Percentiles rank a stretch among this genome's conserved stretches.
phyloP scores from a whole-genome alignment of 2,888 invertebrate genomes.

The Ichneumoninae sp. region DNA sequence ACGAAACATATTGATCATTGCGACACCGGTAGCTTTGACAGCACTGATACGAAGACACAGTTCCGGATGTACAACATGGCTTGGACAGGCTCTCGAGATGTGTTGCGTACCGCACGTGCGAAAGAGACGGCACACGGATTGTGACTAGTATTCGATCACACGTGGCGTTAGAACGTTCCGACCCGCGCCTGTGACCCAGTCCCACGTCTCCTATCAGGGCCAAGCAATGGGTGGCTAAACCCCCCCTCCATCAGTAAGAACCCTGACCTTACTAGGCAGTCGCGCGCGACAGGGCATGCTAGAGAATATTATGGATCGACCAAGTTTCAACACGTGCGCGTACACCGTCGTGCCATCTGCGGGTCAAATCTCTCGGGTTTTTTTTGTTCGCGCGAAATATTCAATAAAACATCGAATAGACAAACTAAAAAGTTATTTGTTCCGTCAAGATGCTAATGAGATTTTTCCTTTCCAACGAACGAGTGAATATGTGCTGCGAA shows the following conservation, averaged over 20 bases:
- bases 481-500: background rate
- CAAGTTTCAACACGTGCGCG: slow-evolving; percentile 28
- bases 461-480: background rate
- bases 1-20: slow-evolving; percentile 17
- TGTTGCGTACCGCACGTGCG: slow-evolving; percentile 25
- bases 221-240: slow-evolving; percentile 48
- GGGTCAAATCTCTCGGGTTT: background rate
- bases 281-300: background rate
- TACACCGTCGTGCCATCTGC: slow-evolving; percentile 25
- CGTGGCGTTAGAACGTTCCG: slow-evolving; percentile 47
- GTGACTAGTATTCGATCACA: slow-evolving; percentile 46
- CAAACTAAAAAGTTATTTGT: background rate
- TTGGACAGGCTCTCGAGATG: background rate
- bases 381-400: background rate
- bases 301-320: slow-evolving; percentile 43
- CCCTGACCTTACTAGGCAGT: slow-evolving; percentile 64
- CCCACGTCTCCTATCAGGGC: slow-evolving; percentile 57
- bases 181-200: slow-evolving; percentile 63
- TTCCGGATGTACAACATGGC: background rate
- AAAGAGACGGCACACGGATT: slow-evolving; percentile 25
- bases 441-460: background rate
- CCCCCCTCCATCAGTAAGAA: slow-evolving; percentile 46
- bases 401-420: background rate
- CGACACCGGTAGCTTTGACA: background rate
- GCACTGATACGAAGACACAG: background rate